Evolutionary conservation across 2,888 invertebrate species (phyloP).

Genomic region (Agonopterix alstromeriana): DNA sequence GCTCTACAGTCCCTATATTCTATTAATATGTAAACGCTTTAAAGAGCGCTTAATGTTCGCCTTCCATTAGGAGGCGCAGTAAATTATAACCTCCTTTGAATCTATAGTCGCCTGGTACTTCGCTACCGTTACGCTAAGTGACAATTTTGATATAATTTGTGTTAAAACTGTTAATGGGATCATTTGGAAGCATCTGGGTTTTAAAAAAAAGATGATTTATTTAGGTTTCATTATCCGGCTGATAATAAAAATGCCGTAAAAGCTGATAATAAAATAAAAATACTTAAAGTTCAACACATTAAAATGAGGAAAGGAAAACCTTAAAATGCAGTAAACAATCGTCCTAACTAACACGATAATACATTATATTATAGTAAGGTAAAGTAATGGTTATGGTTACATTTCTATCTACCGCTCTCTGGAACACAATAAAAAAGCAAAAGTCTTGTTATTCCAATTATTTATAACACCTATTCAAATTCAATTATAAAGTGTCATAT

Average conservation of each 20-base stretch:
- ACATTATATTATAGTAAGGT: no score
- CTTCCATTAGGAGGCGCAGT: slow-evolving; percentile 67
- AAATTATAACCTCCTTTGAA: slow-evolving; percentile 65
- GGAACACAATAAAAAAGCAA: no score
- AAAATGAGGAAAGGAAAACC: no score
- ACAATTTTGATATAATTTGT: slow-evolving; percentile 26
- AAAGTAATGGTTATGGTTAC: no score
- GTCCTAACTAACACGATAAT: no score
- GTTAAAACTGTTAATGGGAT: slow-evolving; percentile 10
- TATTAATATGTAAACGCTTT: slow-evolving; percentile 70
- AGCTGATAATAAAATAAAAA: no score
- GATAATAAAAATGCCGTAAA: no score
- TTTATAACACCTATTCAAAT: slow-evolving; percentile 21
- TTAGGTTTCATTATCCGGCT: background rate
- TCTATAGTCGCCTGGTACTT: slow-evolving; percentile 43
- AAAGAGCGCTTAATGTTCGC: slow-evolving; percentile 57
- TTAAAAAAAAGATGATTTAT: slow-evolving; percentile 3
- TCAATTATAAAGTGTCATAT: slow-evolving; percentile 38
- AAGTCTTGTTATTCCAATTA: background rate
- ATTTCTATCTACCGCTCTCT: no score
- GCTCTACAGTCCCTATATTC: slow-evolving; percentile 52
- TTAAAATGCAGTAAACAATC: background rate
- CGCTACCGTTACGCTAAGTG: slow-evolving; percentile 11
- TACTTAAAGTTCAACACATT: no score
- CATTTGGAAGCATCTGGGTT: slow-evolving; percentile 5